These are phyloP conservation scores for Monodelphis domestica DNA, from an alignment of 2,797 vertebrate species.

Conservation along the genomic window DNA sequence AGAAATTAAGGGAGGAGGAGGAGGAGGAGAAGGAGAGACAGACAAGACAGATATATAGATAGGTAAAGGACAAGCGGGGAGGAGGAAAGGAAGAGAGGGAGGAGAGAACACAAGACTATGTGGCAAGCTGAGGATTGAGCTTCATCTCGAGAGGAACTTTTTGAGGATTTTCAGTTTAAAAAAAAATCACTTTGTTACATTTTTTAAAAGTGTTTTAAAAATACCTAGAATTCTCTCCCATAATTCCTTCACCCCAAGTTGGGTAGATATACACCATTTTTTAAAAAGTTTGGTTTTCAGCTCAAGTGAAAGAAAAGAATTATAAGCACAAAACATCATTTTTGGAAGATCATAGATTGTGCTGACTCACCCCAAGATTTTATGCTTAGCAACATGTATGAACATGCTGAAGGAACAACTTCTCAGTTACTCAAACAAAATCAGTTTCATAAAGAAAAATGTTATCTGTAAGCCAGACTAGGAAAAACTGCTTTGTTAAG, in stretches of 20 bases:
- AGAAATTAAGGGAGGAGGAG: neutral
- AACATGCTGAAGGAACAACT: neutral
- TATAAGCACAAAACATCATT: neutral
- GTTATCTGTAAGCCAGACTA: neutral
- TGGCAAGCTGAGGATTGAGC: no score
- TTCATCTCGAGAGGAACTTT: no score
- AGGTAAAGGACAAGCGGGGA: no score
- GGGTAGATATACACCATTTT: neutral
- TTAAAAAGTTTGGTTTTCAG: neutral
- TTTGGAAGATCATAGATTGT: neutral
- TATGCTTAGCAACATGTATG: accelerated
- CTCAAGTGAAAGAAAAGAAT: neutral
- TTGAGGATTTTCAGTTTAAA: no score
- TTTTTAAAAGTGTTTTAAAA: neutral
- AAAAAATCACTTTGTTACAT: neutral
- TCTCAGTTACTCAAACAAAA: neutral
- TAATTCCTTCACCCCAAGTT: accelerated
- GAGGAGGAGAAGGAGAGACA: no score
- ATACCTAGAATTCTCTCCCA: neutral
- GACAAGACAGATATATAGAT: no score
- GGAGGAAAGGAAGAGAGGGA: neutral
- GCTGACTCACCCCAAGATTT: neutral
- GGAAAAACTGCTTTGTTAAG: neutral
- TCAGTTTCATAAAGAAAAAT: neutral
- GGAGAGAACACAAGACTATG: neutral